Evolutionary conservation across 1,140 invertebrate genomes (phyloP).

Genomic region (Platyscapa corneri): DNA sequence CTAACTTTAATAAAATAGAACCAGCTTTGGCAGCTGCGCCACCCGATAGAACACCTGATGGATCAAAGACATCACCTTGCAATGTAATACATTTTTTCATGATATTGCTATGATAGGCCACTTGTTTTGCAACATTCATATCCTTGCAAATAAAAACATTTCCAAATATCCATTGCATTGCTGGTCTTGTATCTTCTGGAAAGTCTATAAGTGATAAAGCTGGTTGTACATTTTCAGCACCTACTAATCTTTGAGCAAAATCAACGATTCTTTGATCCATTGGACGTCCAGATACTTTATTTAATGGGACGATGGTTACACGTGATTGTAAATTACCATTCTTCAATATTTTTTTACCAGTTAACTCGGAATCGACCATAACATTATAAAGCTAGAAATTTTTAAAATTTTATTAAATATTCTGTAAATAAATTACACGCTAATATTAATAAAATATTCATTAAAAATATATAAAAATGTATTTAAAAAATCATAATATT

Average conservation of each 20-base stretch:
- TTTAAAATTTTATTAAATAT: not conserved
- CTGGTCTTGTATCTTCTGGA: conserved; percentile 80
- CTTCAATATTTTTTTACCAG: conserved; percentile 89
- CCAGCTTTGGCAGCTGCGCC: conserved; percentile 78
- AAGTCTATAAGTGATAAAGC: conserved; percentile 90
- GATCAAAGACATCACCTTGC: conserved; percentile 94
- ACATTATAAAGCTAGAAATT: conserved; percentile 87
- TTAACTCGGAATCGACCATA: conserved; percentile 91
- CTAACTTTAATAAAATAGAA: conserved; percentile 72
- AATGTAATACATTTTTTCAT: conserved; percentile 89
- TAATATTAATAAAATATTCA: too few species aligned
- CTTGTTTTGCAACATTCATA: conserved; percentile 85
- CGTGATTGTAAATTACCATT: conserved; percentile 86
- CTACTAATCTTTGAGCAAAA: conserved; percentile 84
- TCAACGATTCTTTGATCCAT: conserved; percentile 79
- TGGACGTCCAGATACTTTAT: conserved; percentile 84
- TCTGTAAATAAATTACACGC: not conserved
- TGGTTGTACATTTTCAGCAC: conserved; percentile 86
- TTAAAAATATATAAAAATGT: too few species aligned
- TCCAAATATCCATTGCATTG: conserved; percentile 95
- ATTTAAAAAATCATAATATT: too few species aligned
- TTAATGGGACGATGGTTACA: conserved; percentile 93
- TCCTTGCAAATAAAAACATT: conserved; percentile 88
- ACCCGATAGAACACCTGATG: conserved; percentile 91
- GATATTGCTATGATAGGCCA: conserved; percentile 86